These are phyloP conservation scores for Acleris sparsana DNA, from an alignment of 2,888 invertebrate genomes.

Conservation along the genomic window DNA sequence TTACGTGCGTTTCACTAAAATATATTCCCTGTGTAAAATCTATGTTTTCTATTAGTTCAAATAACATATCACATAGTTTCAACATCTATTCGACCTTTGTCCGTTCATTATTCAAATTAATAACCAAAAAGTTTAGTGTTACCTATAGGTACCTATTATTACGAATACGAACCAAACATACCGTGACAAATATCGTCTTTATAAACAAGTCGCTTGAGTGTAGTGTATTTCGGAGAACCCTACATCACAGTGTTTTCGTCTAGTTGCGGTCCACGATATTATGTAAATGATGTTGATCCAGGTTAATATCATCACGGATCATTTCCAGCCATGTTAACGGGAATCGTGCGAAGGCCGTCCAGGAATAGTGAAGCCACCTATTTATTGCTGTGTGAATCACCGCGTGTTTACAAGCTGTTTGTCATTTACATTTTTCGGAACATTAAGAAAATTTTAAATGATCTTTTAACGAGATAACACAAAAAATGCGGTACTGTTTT, in stretches of 20 bases:
- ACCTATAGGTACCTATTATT: too few species aligned
- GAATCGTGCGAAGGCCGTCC: slow-evolving; percentile 78
- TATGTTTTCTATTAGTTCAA: too few species aligned
- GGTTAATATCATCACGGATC: slow-evolving; percentile 65
- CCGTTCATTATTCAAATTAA: too few species aligned
- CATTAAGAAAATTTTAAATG: slow-evolving; percentile 11
- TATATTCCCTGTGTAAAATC: background rate
- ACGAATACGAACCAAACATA: background rate
- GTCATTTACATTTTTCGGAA: slow-evolving; percentile 21
- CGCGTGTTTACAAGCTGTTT: slow-evolving; percentile 46
- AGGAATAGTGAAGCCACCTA: slow-evolving; percentile 68
- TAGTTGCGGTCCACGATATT: slow-evolving; percentile 42
- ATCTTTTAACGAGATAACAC: background rate
- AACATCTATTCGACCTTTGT: too few species aligned
- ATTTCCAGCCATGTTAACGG: slow-evolving; percentile 71
- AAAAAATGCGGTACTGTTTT: background rate
- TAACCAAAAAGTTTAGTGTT: too few species aligned
- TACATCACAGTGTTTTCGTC: slow-evolving; percentile 29
- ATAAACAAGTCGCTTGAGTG: slow-evolving; percentile 45
- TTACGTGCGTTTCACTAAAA: slow-evolving; percentile 6
- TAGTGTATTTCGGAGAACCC: slow-evolving; percentile 4
- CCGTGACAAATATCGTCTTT: slow-evolving; percentile 41
- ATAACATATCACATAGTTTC: too few species aligned
- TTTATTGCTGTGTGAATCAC: slow-evolving; percentile 71
- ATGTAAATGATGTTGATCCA: slow-evolving; percentile 59